Base-by-base conservation (phyloP, 2,888 invertebrate genomes). In the Arctia plantaginis region DNA sequence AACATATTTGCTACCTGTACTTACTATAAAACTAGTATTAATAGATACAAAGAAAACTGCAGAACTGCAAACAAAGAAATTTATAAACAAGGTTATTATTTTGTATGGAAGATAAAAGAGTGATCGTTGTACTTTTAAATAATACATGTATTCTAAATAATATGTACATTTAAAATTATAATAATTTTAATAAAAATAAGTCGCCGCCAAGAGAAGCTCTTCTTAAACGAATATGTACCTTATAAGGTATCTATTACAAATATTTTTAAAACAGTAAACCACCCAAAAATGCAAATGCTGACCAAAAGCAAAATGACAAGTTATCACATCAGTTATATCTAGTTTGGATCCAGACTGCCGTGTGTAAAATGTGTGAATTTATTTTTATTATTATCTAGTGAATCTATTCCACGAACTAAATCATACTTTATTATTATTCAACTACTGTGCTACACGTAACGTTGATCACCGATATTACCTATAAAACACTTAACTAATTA, bases 401-500 rank as follows among this genome's bases (percentile, higher is more conserved):
- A 59, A 27, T 59, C 27, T 27, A 27, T 62, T 62, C 30, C 27
- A 62, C 59, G 15, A 62, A 62, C 15, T 1, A 62, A 15, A 27
- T 62, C 30, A 30, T 62, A 30, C 62, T 62, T 30, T 18, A 30
- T 7, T 62, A 23, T 55, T 18, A 62, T 15, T 30, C 30, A 18
- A 18, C 62, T 30, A 18, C 8, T 59, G 6, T 27, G 30, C 51
- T 55, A 30, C 62, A 18, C 15, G 15, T 62, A 18, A 62, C 44
- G 10, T 67, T 67, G 44, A 30, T 30, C 67, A 47, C 33, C 13
- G 35, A 30, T 59, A 66, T 70, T 27, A 30, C 51, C 51, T 23
- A 51, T 51, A 51, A 47, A 71, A 30, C 39, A 74, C 65, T 82
- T 80, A 77, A 75, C 76, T 72, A 65, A 59, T 72, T 77, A 72